Evolutionary conservation across 2,888 invertebrate genomes (phyloP).

Genomic region (Adineta ricciae): DNA sequence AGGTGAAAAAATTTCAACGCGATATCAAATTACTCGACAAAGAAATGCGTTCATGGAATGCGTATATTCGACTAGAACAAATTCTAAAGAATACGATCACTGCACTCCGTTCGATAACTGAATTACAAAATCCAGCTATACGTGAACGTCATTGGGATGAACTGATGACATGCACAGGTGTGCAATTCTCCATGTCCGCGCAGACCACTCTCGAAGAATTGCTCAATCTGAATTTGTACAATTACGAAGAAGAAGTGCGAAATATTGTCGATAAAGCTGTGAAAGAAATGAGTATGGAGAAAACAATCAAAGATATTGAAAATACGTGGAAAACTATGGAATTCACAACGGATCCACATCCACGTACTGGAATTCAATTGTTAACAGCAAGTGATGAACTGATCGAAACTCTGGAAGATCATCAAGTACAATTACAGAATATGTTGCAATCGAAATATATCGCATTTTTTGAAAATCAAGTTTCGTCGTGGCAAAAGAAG

Average conservation of each 20-base stretch:
- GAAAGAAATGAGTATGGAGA: conserved; percentile 97
- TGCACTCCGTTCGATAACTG: conserved; percentile 81
- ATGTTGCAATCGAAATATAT: conserved; percentile 94
- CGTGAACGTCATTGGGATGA: conserved; percentile 92
- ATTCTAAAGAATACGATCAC: conserved; percentile 91
- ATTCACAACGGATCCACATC: conserved; percentile 70
- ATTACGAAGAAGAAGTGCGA: conserved; percentile 83
- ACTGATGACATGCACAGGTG: conserved; percentile 85
- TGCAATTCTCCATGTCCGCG: conserved; percentile 73
- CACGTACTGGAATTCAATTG: conserved; percentile 71
- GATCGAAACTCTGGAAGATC: conserved; percentile 90
- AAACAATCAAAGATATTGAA: conserved; percentile 75
- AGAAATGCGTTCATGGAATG: conserved; percentile 88
- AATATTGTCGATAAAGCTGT: conserved; percentile 95
- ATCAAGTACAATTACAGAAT: conserved; percentile 87
- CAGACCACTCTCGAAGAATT: conserved; percentile 82
- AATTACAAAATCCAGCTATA: conserved; percentile 87
- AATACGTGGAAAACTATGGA: conserved; percentile 84
- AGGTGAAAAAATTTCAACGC: conserved; percentile 92
- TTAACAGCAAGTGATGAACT: conserved; percentile 83
- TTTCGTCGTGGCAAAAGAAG: conserved; percentile 83
- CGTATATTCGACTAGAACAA: conserved; percentile 73
- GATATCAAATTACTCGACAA: conserved; percentile 80
- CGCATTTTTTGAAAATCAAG: conserved; percentile 84
- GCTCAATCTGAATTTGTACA: conserved; percentile 78